A percentile compares a stretch with the other conserved stretches of the same genome.
Conservation (phyloP, 1,140 invertebrate species). For the Saccostrea cuccullata region DNA sequence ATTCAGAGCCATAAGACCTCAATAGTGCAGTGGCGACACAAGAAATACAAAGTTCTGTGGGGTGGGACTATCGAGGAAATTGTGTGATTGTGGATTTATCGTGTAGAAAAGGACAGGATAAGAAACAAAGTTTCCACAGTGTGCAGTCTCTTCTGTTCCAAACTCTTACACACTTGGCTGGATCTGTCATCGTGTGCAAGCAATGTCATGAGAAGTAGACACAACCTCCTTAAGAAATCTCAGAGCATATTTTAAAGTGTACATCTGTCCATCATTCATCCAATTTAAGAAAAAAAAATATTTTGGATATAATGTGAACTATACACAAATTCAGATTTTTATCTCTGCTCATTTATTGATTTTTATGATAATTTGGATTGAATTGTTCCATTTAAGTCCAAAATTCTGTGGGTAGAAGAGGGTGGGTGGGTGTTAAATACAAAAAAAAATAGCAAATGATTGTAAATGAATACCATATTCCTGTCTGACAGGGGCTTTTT, state of each 20-base stretch:
- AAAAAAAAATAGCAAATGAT: background rate
- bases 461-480: background rate
- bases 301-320: background rate
- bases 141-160: background rate
- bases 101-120: background rate
- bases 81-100: constrained; percentile 7
- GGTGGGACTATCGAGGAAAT: constrained; percentile 85
- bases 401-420: background rate
- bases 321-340: background rate
- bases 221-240: background rate
- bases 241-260: background rate
- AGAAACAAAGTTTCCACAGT: background rate
- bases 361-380: background rate
- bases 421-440: background rate
- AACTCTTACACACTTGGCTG: background rate
- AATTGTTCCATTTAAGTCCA: background rate
- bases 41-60: constrained; percentile 93
- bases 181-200: background rate
- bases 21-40: constrained; percentile 93
- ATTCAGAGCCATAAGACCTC: constrained; percentile 89
- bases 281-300: background rate
- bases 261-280: background rate
- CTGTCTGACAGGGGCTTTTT: constrained; percentile 22
- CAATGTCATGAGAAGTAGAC: background rate
- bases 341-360: background rate